These are phyloP conservation scores for Liopterus haemorrhoidalis DNA, from an alignment of 2,888 invertebrate genomes.

Conservation along the genomic window DNA sequence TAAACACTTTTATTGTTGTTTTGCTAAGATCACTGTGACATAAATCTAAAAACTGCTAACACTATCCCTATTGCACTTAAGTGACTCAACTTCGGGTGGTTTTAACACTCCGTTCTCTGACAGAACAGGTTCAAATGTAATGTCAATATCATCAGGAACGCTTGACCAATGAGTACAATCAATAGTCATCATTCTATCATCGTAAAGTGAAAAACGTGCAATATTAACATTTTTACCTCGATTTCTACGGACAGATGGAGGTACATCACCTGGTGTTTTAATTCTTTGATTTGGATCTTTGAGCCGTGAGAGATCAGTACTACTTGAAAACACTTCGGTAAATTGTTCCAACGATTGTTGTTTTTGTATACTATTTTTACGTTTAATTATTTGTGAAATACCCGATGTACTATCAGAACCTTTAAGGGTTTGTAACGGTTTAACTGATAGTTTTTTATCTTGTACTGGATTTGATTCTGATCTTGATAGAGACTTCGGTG, in stretches of 20 bases:
- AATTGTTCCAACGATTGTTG: conserved; percentile 72
- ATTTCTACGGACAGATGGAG: conserved; percentile 68
- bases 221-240: conserved; percentile 60
- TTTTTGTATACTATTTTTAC: conserved; percentile 46
- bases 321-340: conserved; percentile 65
- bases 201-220: conserved; percentile 73
- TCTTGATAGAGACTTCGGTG: conserved; percentile 25
- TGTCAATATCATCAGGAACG: conserved; percentile 40
- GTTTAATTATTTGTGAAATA: conserved; percentile 42
- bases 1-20: not conserved
- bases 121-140: conserved; percentile 36
- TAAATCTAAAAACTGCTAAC: conserved; percentile 45
- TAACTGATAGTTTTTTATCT: conserved; percentile 20
- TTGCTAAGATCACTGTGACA: not conserved
- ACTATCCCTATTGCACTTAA: conserved; percentile 41
- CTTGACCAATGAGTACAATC: conserved; percentile 46
- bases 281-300: conserved; percentile 71
- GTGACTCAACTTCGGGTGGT: conserved; percentile 28
- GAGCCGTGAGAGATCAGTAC: conserved; percentile 59
- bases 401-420: conserved; percentile 36
- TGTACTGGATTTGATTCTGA: conserved; percentile 23
- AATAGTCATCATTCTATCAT: conserved; percentile 80
- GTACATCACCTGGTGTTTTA: conserved; percentile 77
- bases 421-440: conserved; percentile 8
- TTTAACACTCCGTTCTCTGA: conserved; percentile 19